Percentiles rank a stretch among this genome's conserved stretches.
Conservation (phyloP, 2,797 vertebrate genomes). For the Danio kyathit region DNA sequence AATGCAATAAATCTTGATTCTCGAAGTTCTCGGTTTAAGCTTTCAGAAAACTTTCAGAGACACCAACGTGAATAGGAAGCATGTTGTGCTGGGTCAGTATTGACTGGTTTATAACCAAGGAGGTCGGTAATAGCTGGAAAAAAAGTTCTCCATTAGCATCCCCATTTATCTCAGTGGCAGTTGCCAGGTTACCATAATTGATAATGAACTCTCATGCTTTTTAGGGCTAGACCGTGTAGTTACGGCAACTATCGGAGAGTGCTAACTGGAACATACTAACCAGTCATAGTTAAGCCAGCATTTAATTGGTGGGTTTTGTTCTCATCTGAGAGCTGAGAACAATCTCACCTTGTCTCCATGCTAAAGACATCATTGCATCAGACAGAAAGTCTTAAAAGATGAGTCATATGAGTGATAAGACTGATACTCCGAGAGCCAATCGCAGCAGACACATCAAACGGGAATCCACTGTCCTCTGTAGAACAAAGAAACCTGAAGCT, state of each 20-base stretch:
- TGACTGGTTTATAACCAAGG: conserved; percentile 12
- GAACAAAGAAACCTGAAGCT: conserved; percentile 22
- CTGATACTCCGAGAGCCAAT: conserved; percentile 1
- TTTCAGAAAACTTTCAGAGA: conserved; percentile 12
- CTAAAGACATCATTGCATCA: conserved; percentile 33
- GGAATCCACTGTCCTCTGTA: conserved; percentile 13
- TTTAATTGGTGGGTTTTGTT: conserved; percentile 25
- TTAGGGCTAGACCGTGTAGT: not conserved
- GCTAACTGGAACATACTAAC: not conserved
- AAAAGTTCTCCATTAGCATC: not conserved
- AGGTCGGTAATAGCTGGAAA: not conserved
- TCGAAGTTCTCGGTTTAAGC: not conserved
- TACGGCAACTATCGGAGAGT: not conserved
- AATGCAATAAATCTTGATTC: conserved; percentile 2
- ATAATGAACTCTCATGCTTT: not conserved
- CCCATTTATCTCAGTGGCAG: not conserved
- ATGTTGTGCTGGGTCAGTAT: not conserved
- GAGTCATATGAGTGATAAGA: conserved; percentile 6
- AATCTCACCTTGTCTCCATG: conserved; percentile 4
- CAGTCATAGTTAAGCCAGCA: not conserved
- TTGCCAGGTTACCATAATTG: not conserved
- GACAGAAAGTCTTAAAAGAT: conserved; percentile 37
- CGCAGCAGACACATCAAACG: conserved; percentile 27
- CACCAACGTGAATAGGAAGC: not conserved
- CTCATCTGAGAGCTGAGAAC: conserved; percentile 22